These are phyloP conservation scores for Carassius gibelio DNA, from an alignment of 2,113 vertebrate genomes.

Conservation along the genomic window DNA sequence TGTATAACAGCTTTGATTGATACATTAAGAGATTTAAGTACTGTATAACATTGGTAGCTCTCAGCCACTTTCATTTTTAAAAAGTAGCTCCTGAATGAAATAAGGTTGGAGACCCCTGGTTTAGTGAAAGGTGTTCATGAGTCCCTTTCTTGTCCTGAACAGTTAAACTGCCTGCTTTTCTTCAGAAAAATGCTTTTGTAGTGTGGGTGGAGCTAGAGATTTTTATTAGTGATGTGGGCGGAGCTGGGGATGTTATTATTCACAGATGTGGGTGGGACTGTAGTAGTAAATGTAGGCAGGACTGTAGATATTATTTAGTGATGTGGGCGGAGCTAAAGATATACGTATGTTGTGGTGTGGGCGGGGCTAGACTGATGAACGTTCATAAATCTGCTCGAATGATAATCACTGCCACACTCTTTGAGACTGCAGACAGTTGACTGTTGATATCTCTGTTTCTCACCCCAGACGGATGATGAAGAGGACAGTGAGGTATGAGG, in stretches of 20 bases:
- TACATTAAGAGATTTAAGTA: no score
- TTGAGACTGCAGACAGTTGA: neutral
- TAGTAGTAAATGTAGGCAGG: neutral
- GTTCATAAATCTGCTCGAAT: neutral
- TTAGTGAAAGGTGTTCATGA: no score
- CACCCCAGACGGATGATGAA: conserved; percentile 89
- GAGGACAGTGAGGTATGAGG: conserved; percentile 83
- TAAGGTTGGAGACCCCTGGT: no score
- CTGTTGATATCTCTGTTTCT: conserved; percentile 39
- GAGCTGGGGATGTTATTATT: neutral
- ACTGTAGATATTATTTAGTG: neutral
- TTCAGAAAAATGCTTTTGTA: neutral
- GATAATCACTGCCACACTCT: neutral
- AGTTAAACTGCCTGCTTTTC: no score
- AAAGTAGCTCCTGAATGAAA: no score
- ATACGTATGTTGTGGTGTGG: neutral
- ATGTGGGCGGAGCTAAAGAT: neutral
- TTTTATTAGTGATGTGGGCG: neutral
- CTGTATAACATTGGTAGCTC: no score
- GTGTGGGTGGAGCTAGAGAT: neutral
- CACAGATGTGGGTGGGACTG: neutral
- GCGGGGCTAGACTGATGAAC: no score
- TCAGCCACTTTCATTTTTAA: no score
- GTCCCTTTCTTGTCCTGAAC: no score
- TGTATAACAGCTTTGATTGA: no score